Conservation (phyloP, 2,113 vertebrate species). For the Peromyscus polionotus region DNA sequence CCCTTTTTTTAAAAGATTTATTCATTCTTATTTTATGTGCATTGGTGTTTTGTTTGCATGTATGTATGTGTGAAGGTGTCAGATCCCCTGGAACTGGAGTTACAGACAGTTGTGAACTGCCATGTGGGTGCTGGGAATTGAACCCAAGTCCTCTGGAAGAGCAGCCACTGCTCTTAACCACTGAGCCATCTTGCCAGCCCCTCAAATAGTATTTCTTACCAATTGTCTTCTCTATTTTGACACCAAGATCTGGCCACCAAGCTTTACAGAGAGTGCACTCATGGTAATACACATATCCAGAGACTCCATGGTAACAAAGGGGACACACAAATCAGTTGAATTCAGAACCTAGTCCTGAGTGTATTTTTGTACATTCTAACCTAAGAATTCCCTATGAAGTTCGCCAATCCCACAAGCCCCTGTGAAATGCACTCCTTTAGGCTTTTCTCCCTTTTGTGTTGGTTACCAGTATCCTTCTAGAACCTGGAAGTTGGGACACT, state of each 20-base stretch:
- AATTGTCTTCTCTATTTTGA: slow-evolving; percentile 2
- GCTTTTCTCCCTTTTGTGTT: slow-evolving; percentile 18
- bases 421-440: not conserved
- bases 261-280: not conserved
- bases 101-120: not conserved
- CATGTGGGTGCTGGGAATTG: not conserved
- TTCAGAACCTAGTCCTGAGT: slow-evolving; percentile 19
- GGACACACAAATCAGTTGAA: slow-evolving; percentile 9
- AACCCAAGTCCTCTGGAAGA: not conserved
- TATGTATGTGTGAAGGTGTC: not conserved
- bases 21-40: not conserved
- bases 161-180: not conserved
- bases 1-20: not conserved
- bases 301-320: not conserved
- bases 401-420: not conserved
- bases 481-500: not conserved
- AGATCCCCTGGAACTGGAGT: not conserved
- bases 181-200: not conserved
- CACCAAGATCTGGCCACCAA: not conserved
- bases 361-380: slow-evolving; percentile 30
- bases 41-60: not conserved
- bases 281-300: not conserved
- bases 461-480: not conserved
- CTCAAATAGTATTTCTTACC: not conserved
- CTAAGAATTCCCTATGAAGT: not conserved